A percentile compares a stretch with the other conserved stretches of the same genome.
phyloP scores from a whole-genome alignment of 2,888 invertebrate species.

The Heliconius hortense region DNA sequence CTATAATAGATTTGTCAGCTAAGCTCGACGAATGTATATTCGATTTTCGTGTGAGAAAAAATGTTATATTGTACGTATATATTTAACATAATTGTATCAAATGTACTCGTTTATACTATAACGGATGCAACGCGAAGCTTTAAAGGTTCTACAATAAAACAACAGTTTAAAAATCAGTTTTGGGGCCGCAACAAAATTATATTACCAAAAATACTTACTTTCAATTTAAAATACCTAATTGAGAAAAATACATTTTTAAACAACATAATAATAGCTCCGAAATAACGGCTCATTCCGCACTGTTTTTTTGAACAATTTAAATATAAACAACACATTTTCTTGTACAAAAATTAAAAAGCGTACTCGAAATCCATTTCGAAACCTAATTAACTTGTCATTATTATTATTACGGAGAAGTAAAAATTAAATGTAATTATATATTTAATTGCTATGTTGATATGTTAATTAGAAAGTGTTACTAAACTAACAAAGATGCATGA shows the following conservation, averaged over 20 bases:
- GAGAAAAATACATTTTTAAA: conserved; percentile 10
- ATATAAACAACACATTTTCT: conserved; percentile 16
- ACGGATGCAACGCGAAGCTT: not conserved
- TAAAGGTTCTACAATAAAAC: not conserved
- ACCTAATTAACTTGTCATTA: conserved; percentile 26
- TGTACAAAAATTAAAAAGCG: conserved; percentile 14
- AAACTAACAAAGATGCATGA: conserved; percentile 1
- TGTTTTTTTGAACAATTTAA: conserved; percentile 17
- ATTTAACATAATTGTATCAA: not conserved
- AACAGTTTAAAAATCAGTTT: not conserved
- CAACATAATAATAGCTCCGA: conserved; percentile 12
- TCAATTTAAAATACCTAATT: conserved; percentile 11
- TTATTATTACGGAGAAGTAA: conserved; percentile 9
- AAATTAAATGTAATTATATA: conserved; percentile 26
- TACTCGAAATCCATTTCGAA: conserved; percentile 17
- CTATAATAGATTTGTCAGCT: conserved; percentile 3
- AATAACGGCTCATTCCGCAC: conserved; percentile 14
- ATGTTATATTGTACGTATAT: not conserved
- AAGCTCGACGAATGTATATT: not conserved
- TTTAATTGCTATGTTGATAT: conserved; percentile 27
- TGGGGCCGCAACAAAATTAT: not conserved
- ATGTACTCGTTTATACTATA: not conserved
- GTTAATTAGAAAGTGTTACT: conserved; percentile 27
- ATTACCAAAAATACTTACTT: conserved; percentile 17
- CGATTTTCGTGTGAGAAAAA: conserved; percentile 1